phyloP scores from a whole-genome alignment of 92 coral and sea anemone species.

The Umimayanthus kanabou region DNA sequence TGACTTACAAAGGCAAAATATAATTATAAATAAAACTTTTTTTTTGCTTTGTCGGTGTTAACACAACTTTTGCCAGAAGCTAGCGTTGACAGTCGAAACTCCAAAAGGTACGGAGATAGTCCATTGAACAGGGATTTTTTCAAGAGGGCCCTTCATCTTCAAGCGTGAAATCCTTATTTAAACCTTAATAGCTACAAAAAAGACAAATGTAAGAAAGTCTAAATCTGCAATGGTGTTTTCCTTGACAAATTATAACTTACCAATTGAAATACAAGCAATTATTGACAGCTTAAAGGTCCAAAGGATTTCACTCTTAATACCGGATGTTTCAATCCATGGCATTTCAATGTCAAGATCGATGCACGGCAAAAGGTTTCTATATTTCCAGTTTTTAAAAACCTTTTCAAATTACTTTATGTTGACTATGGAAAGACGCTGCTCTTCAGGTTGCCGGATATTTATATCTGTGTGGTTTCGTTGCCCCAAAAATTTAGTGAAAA shows the following conservation, averaged over 20 bases:
- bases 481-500: neutral
- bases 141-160: conserved; percentile 19
- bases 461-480: neutral
- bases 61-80: conserved; percentile 3
- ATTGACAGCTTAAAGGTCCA: conserved; percentile 28
- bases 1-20: conserved; percentile 7
- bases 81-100: conserved; percentile 35
- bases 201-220: neutral
- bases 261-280: conserved; percentile 12
- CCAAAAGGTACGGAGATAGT: conserved; percentile 7
- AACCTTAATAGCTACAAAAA: conserved; percentile 4
- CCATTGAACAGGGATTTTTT: conserved; percentile 9
- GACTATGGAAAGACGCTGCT: neutral
- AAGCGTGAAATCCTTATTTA: conserved; percentile 25
- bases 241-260: conserved; percentile 13
- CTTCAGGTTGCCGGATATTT: neutral
- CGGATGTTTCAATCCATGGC: conserved; percentile 40
- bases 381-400: conserved; percentile 11
- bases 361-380: conserved; percentile 9
- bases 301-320: conserved; percentile 29
- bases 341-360: conserved; percentile 35
- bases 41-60: conserved; percentile 13
- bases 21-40: conserved; percentile 5
- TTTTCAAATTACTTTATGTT: neutral
- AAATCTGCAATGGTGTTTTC: conserved; percentile 12